Conservation (phyloP, 2,888 invertebrate species). For the Hypomecis atomaria region DNA sequence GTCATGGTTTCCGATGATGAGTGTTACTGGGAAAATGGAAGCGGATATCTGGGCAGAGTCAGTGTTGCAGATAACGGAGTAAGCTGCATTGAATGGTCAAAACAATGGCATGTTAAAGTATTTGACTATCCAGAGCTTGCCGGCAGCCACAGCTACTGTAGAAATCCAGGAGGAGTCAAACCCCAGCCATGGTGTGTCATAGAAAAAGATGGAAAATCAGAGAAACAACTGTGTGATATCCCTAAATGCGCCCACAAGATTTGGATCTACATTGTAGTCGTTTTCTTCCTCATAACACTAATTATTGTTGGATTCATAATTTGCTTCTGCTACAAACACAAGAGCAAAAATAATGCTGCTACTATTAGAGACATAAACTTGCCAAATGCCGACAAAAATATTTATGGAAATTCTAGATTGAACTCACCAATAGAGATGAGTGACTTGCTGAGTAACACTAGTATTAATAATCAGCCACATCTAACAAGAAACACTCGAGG, state of each 20-base stretch:
- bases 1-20: conserved; percentile 88
- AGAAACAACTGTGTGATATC: conserved; percentile 93
- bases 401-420: conserved; percentile 91
- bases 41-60: conserved; percentile 92
- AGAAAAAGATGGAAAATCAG: conserved; percentile 87
- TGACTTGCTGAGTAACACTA: conserved; percentile 87
- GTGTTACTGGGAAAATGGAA: conserved; percentile 95
- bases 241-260: conserved; percentile 94
- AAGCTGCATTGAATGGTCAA: conserved; percentile 94
- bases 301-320: conserved; percentile 72
- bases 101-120: conserved; percentile 89
- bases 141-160: conserved; percentile 93
- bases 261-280: conserved; percentile 91
- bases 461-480: conserved; percentile 76
- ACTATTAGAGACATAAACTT: conserved; percentile 89
- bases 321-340: conserved; percentile 87
- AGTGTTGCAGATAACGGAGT: conserved; percentile 89
- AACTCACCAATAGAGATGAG: conserved; percentile 94
- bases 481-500: conserved; percentile 78
- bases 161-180: conserved; percentile 94
- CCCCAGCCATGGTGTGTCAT: conserved; percentile 96
- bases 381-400: conserved; percentile 91
- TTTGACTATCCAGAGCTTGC: conserved; percentile 93
- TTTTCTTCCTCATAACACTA: conserved; percentile 84
- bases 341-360: conserved; percentile 82